These are phyloP conservation scores for Trilocha varians DNA, from an alignment of 2,888 invertebrate species.

Conservation along the genomic window DNA sequence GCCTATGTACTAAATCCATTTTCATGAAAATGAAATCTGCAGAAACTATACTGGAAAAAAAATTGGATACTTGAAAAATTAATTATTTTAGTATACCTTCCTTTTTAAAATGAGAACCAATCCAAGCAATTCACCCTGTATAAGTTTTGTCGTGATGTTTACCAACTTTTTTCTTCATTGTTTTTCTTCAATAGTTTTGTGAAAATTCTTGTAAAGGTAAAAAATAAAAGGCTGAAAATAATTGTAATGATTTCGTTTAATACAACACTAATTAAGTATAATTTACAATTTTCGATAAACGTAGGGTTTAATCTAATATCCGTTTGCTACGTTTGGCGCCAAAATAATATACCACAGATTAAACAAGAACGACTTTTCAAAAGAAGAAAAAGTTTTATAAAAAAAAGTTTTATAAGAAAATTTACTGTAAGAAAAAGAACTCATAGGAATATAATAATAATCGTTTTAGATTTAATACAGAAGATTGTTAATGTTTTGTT, in stretches of 20 bases:
- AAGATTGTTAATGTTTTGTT: too few species aligned
- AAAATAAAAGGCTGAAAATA: slow-evolving; percentile 16
- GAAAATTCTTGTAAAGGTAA: not conserved
- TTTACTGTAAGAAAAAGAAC: too few species aligned
- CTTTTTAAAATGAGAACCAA: too few species aligned
- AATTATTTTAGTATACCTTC: too few species aligned
- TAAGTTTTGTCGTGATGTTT: too few species aligned
- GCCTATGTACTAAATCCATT: too few species aligned
- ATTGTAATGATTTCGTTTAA: slow-evolving; percentile 72
- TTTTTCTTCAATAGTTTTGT: not conserved
- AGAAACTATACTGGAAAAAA: too few species aligned
- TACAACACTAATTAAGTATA: slow-evolving; percentile 73
- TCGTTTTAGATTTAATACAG: too few species aligned
- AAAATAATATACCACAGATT: slow-evolving; percentile 12
- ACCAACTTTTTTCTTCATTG: not conserved
- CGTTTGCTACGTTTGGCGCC: slow-evolving; percentile 22
- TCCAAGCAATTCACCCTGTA: too few species aligned
- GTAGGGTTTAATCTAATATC: slow-evolving; percentile 17
- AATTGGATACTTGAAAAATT: too few species aligned
- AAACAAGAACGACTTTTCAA: slow-evolving; percentile 12
- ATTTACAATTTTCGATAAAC: slow-evolving; percentile 66
- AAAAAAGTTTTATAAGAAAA: not conserved
- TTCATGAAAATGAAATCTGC: too few species aligned
- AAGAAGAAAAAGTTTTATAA: not conserved
- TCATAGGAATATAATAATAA: too few species aligned